Evolutionary conservation across 64 coral and sea anemone species (phyloP).

Genomic region (Catalaphyllia jardinei): DNA sequence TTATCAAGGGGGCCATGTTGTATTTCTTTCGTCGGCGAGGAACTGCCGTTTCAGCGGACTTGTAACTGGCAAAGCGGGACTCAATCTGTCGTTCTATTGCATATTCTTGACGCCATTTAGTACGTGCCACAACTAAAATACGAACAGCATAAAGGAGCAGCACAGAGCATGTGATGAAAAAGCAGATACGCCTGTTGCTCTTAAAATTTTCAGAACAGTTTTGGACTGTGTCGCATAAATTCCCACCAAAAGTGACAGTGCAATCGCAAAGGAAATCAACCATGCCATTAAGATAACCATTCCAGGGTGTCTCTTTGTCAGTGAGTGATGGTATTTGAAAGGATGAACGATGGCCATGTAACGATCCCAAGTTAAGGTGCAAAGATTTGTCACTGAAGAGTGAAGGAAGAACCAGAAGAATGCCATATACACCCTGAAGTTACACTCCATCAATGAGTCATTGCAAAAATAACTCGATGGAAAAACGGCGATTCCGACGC

Average conservation of each 20-base stretch:
- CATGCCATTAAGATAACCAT: neutral
- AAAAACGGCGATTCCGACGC: neutral
- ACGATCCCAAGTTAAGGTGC: slow-evolving; percentile 3
- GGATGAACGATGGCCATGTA: neutral
- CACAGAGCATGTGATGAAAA: neutral
- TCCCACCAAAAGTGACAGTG: neutral
- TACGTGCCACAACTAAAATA: neutral
- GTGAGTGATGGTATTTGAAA: neutral
- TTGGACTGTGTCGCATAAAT: neutral
- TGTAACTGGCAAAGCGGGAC: neutral
- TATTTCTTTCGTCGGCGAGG: neutral
- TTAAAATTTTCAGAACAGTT: neutral
- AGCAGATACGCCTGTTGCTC: neutral
- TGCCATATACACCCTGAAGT: neutral
- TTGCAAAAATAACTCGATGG: neutral
- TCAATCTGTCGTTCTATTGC: neutral
- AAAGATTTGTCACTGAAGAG: slow-evolving; percentile 14
- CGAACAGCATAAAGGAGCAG: slow-evolving; percentile 1
- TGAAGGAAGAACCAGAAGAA: neutral
- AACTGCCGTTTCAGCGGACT: neutral
- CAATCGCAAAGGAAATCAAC: neutral
- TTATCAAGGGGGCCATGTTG: neutral
- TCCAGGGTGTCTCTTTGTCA: neutral
- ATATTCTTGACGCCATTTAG: neutral
- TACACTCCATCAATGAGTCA: neutral